These are phyloP conservation scores for Mercenaria mercenaria DNA, from an alignment of 1,140 invertebrate species.

Conservation along the genomic window DNA sequence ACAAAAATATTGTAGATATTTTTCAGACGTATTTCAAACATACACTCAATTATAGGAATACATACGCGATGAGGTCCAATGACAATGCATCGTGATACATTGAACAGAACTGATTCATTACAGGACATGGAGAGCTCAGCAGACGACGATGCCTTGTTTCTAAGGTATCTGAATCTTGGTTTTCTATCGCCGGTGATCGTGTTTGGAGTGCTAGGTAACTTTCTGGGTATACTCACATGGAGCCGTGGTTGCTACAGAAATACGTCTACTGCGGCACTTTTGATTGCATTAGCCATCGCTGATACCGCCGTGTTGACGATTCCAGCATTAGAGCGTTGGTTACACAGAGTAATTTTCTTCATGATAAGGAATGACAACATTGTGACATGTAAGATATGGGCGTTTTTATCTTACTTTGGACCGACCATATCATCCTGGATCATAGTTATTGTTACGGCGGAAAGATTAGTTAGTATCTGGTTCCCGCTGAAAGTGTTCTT, in stretches of 20 bases:
- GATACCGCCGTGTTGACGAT: conserved; percentile 36
- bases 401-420: conserved; percentile 40
- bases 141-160: not conserved
- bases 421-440: conserved; percentile 49
- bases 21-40: too few species aligned
- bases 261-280: conserved; percentile 37
- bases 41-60: too few species aligned
- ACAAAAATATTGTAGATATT: too few species aligned
- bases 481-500: conserved; percentile 45
- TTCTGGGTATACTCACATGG: conserved; percentile 52
- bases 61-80: too few species aligned
- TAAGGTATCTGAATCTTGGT: not conserved
- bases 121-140: not conserved
- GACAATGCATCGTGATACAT: too few species aligned
- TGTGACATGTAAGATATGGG: conserved; percentile 23
- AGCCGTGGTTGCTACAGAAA: conserved; percentile 44
- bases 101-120: too few species aligned
- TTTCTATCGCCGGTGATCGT: conserved; percentile 46
- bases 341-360: not conserved
- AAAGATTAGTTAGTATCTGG: conserved; percentile 57
- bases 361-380: conserved; percentile 1
- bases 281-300: conserved; percentile 15
- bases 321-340: conserved; percentile 43
- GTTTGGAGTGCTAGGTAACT: conserved; percentile 44
- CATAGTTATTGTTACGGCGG: conserved; percentile 50